A percentile compares a stretch with the other conserved stretches of the same genome.
These are phyloP conservation scores for Propsilocerus akamusi DNA, from an alignment of 1,140 invertebrate species.

Conservation along the genomic window DNA sequence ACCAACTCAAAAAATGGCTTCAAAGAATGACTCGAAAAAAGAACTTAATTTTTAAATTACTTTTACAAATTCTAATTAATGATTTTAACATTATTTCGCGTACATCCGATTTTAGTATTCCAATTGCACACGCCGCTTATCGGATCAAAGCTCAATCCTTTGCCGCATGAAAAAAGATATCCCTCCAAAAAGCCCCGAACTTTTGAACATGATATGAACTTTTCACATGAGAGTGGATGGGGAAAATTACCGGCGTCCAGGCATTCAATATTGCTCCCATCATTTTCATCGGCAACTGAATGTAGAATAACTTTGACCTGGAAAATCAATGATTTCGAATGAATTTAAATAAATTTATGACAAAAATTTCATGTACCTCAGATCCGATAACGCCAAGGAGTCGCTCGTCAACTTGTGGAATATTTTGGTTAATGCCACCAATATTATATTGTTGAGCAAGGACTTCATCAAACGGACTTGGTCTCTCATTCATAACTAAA, in stretches of 20 bases:
- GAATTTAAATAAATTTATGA: background rate
- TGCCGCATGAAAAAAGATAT: slow-evolving; percentile 75
- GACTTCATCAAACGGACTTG: background rate
- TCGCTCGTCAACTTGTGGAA: background rate
- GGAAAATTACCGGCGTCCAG: slow-evolving; percentile 75
- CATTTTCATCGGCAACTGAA: slow-evolving; percentile 23
- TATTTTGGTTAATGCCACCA: background rate
- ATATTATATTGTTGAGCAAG: background rate
- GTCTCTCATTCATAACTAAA: background rate
- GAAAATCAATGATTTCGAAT: slow-evolving; percentile 10
- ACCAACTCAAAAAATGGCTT: too few relatives aligned
- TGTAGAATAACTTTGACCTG: slow-evolving; percentile 21
- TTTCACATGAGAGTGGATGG: slow-evolving; percentile 69
- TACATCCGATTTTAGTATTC: slow-evolving; percentile 56
- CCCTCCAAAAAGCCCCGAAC: slow-evolving; percentile 57
- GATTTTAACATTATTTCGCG: background rate
- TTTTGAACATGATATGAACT: slow-evolving; percentile 72
- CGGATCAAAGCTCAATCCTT: slow-evolving; percentile 65
- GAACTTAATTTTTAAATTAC: too few relatives aligned
- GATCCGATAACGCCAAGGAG: background rate
- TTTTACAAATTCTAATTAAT: slow-evolving; percentile 28
- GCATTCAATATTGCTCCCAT: slow-evolving; percentile 49
- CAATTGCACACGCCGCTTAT: slow-evolving; percentile 80
- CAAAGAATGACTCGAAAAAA: too few relatives aligned
- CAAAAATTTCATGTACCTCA: background rate